A percentile compares a stretch with the other conserved stretches of the same genome.
Conservation (phyloP, 1,140 invertebrate genomes). For the Globodera ellingtonae region DNA sequence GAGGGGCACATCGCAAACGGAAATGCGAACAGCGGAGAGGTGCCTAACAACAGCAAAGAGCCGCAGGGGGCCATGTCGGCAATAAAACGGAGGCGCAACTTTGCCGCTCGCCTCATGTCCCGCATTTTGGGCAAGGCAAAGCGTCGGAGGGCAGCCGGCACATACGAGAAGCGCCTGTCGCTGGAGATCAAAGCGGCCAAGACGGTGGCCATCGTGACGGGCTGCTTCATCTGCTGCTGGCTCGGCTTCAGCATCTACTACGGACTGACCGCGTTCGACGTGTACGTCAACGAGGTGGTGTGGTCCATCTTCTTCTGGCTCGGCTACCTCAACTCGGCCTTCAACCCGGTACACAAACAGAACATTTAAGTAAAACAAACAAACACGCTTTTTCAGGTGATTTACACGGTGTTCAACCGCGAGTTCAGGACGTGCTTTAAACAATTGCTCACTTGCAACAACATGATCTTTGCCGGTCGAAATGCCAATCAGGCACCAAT, state of each 20-base stretch:
- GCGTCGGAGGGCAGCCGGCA: constrained; percentile 56
- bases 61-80: constrained; percentile 2
- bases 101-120: constrained; percentile 42
- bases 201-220: constrained; percentile 88
- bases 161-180: constrained; percentile 64
- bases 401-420: constrained; percentile 63
- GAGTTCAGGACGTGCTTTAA: constrained; percentile 64
- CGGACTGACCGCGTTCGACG: constrained; percentile 71
- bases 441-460: constrained; percentile 62
- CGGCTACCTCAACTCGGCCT: constrained; percentile 54
- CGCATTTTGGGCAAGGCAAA: constrained; percentile 48
- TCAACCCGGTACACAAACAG: constrained; percentile 62
- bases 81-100: constrained; percentile 43
- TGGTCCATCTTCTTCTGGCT: constrained; percentile 66
- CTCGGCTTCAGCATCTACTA: constrained; percentile 97
- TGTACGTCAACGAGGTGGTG: constrained; percentile 56
- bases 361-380: constrained; percentile 11
- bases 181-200: constrained; percentile 75
- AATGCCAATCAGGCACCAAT: constrained; percentile 35
- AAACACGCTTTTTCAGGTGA: constrained; percentile 30
- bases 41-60: constrained; percentile 1
- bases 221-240: constrained; percentile 93
- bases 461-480: constrained; percentile 53
- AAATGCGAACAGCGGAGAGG: neutral
- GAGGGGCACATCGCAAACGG: neutral